Evolutionary conservation across 2,113 vertebrate species (phyloP), one percentile per base, ranked within the genome.

Genomic region (Apodemus speciosus): DNA sequence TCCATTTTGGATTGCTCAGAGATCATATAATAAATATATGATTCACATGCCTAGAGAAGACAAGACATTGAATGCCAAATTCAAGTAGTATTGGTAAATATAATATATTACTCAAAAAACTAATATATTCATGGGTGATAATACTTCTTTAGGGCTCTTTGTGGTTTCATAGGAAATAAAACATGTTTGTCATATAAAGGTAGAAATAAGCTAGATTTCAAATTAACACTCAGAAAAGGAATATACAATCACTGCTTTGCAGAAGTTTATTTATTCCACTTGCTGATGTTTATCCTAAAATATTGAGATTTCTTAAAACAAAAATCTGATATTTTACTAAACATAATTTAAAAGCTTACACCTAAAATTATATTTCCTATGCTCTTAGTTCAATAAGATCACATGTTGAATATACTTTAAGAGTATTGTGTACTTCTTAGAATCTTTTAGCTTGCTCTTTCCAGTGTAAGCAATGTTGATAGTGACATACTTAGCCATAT

Each of bases 221-320:
- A 95, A 91, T 94, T 76, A 94, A 13, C 51, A 38, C 11, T 83
- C 86, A 87, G 32, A 6, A 72, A 84, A 90, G 35, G 14, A 89
- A 95, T 25, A 66, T 96, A 88, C 73, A 93, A 71, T 88, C 9
- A 49, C 4, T 95, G 69, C 62, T 73, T 27, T 86, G 16, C 21
- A 81, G 40, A 96, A 27, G 0, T 72, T 95, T 77, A 73, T 92
- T 56, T 75, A 85, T 93, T 95, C 15, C 16, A 11, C n/a, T 94
- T 91, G 32, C 64, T 35, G 93, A 90, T 91, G 87, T 94, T 94
- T 92, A 86, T 89, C 13, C 84, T 80, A 62, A 88, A 94, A 72
- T 53, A 88, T 9, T 20, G 49, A 66, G 0, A 73, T 64, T 66
- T 56, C 62, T 64, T 27, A 86, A 40, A 56, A 89, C 38, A 69